Base-by-base conservation (phyloP, 2,797 vertebrate species). In the Monodelphis domestica region DNA sequence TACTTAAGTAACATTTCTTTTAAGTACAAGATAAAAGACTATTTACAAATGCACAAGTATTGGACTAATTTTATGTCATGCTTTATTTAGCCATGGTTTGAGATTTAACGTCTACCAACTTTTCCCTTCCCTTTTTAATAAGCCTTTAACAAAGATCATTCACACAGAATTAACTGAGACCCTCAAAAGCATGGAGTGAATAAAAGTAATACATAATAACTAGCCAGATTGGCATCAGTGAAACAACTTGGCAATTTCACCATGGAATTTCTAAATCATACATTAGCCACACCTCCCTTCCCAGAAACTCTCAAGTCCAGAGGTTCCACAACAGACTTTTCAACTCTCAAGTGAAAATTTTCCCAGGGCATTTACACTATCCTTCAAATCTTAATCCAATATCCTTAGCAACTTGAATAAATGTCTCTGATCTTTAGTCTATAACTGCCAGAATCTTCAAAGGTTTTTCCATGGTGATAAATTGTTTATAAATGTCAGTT, bases 1-100 rank as follows among this genome's bases (percentile, higher is more conserved):
- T 29, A 38, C 88, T 87, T 57, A 91, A 93, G 3, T 95, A 95
- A 90, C 92, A 89, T 0, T n/a, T 52, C 87, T 90, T 91, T 30
- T 30, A 94, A 53, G 90, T 92, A 45, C 33, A 93, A 30, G 52
- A 53, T 91, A 87, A 95, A 94, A 89, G 26, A 52, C 21, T 78
- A 53, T 59, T 63, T 59, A n/a, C 63, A 93, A 63, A 84, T 50
- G 29, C 53, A 88, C 87, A 92, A n/a, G 50, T 63, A 87, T 28
- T 90, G 89, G 2, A 90, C 50, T 90, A 88, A 17, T 78, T 90
- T 78, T 90, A 10, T 29, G n/a, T 88, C 91, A 84, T 21, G 88
- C 4, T 57, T 57, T 88, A 90, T 54, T 78, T 51, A 63, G 59
- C 4, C 30, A 63, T 63, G 0, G 4, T 45, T 88, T 3, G 89